Conservation (phyloP, 30 jellyfish, hydroid and myxozoan species). For the Phacellophora camtschatica region DNA sequence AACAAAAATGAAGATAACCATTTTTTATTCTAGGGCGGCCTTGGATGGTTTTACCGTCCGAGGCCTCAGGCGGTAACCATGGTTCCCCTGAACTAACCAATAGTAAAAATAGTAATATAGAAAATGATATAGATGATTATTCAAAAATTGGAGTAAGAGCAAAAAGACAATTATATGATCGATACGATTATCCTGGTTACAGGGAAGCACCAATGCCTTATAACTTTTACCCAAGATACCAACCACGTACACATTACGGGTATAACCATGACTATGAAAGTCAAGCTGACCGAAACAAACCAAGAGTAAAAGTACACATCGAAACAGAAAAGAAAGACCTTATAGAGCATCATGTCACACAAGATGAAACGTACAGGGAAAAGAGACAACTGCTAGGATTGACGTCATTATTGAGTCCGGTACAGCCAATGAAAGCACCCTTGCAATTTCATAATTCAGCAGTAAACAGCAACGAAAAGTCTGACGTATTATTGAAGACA, state of each 20-base stretch:
- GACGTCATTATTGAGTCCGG: conserved; percentile 67
- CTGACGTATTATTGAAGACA: conserved; percentile 83
- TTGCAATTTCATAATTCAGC: background rate
- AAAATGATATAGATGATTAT: background rate
- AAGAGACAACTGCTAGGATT: conserved; percentile 71
- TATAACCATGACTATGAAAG: background rate
- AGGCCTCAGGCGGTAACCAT: conserved; percentile 83
- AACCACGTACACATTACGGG: background rate
- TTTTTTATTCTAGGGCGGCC: conserved; percentile 99
- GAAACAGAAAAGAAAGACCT: conserved; percentile 64
- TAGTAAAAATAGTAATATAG: background rate
- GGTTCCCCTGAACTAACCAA: conserved; percentile 47
- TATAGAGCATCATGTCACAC: conserved; percentile 8
- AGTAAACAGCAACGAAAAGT: background rate
- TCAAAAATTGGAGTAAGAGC: background rate
- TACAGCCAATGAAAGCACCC: conserved; percentile 48
- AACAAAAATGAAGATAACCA: conserved; percentile 3
- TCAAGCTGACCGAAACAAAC: conserved; percentile 23
- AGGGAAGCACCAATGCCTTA: background rate
- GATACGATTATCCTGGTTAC: background rate
- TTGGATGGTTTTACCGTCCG: conserved; percentile 95
- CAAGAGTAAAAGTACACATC: conserved; percentile 66
- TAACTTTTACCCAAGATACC: conserved; percentile 4
- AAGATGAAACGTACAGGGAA: background rate
- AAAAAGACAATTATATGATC: conserved; percentile 38